Conservation (phyloP, 1,140 invertebrate species). For the Calycopis cecrops region DNA sequence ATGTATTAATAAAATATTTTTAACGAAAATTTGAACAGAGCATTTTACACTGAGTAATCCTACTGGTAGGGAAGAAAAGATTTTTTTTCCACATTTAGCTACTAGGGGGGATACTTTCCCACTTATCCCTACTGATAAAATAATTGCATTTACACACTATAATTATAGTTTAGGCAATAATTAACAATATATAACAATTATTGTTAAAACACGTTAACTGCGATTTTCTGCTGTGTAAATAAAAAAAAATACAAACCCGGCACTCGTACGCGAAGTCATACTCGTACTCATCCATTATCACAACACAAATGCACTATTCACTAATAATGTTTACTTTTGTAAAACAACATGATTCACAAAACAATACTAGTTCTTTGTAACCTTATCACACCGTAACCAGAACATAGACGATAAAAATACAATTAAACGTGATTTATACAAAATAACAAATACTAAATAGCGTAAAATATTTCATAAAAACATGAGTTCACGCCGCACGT, state of each 20-base stretch:
- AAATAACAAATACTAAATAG: neutral
- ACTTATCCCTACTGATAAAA: too few species aligned
- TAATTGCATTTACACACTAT: too few species aligned
- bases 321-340: slow-evolving; percentile 38
- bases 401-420: neutral
- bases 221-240: neutral
- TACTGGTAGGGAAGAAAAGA: too few species aligned
- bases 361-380: neutral
- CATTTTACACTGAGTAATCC: too few species aligned
- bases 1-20: too few species aligned
- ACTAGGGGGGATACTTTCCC: too few species aligned
- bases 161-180: too few species aligned
- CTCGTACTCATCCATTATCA: slow-evolving; percentile 72
- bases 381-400: slow-evolving; percentile 6
- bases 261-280: slow-evolving; percentile 79
- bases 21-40: too few species aligned
- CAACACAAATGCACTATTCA: slow-evolving; percentile 35
- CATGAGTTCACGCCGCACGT: slow-evolving; percentile 37
- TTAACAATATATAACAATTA: too few species aligned
- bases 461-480: slow-evolving; percentile 15
- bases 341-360: slow-evolving; percentile 45
- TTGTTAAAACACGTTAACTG: too few species aligned
- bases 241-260: slow-evolving; percentile 68
- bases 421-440: neutral
- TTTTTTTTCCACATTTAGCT: too few species aligned